A percentile compares a stretch with the other conserved stretches of the same genome.
Evolutionary conservation across 2,113 vertebrate species (phyloP).

Genomic region (Narcine bancroftii): DNA sequence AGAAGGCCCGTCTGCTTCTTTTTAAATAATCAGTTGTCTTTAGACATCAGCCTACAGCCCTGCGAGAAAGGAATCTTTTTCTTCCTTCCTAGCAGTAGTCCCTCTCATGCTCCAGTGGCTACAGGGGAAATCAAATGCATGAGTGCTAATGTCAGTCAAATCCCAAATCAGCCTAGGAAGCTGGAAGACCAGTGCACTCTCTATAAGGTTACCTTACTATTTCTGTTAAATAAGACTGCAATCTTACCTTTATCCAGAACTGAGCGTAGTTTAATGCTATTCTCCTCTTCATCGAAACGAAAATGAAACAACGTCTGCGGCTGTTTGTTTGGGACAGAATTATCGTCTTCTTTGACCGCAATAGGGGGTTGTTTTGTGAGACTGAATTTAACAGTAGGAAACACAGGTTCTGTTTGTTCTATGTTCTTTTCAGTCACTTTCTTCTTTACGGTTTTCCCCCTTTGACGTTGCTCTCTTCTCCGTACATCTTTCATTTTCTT

Average conservation of each 20-base stretch:
- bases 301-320: slow-evolving; percentile 45
- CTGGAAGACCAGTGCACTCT: background rate
- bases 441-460: slow-evolving; percentile 44
- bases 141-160: background rate
- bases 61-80: background rate
- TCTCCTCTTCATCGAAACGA: slow-evolving; percentile 49
- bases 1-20: background rate
- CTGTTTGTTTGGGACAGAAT: slow-evolving; percentile 46
- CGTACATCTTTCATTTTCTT: slow-evolving; percentile 37
- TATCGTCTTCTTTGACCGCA: slow-evolving; percentile 43
- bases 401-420: slow-evolving; percentile 8
- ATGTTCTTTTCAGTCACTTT: slow-evolving; percentile 38
- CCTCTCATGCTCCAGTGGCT: background rate
- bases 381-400: slow-evolving; percentile 49
- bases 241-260: slow-evolving; percentile 63
- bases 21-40: too few species aligned
- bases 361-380: slow-evolving; percentile 49
- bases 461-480: slow-evolving; percentile 37
- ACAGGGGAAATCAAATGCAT: background rate
- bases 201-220: slow-evolving; percentile 18
- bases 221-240: slow-evolving; percentile 30
- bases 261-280: slow-evolving; percentile 44
- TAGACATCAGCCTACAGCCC: background rate
- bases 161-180: background rate
- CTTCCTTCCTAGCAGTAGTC: background rate